phyloP scores from a whole-genome alignment of 2,888 invertebrate genomes.

The Orchesellides sinensis region DNA sequence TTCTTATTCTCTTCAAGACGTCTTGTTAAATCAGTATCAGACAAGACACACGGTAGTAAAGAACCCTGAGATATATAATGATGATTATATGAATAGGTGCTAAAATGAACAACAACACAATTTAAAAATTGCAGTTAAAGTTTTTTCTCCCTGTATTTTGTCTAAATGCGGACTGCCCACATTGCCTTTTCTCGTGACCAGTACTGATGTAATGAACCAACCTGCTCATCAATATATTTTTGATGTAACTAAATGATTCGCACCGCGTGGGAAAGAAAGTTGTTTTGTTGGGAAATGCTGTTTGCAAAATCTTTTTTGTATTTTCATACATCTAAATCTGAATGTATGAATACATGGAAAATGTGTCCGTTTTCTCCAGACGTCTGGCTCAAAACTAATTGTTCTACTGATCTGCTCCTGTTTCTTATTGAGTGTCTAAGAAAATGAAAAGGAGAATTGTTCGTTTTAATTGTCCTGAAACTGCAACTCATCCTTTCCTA shows the following conservation, averaged over 20 bases:
- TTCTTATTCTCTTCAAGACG: slow-evolving; percentile 22
- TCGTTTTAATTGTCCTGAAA: slow-evolving; percentile 22
- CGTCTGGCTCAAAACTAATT: not conserved
- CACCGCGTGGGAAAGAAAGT: slow-evolving; percentile 37
- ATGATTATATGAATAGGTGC: slow-evolving; percentile 17
- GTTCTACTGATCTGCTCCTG: not conserved
- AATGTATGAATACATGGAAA: not conserved
- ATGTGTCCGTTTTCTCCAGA: slow-evolving; percentile 35
- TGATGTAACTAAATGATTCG: too few species aligned
- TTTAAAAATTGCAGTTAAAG: too few species aligned
- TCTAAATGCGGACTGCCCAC: slow-evolving; percentile 2
- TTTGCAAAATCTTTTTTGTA: not conserved
- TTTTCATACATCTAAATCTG: not conserved
- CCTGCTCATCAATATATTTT: slow-evolving; percentile 23
- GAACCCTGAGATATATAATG: too few species aligned
- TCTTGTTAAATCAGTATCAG: too few species aligned
- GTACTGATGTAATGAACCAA: slow-evolving; percentile 12
- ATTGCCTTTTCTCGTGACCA: slow-evolving; percentile 30
- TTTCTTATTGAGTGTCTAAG: not conserved
- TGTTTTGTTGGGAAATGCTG: not conserved
- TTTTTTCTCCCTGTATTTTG: too few species aligned
- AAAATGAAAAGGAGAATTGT: not conserved
- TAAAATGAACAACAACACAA: slow-evolving; percentile 28
- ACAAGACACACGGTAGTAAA: too few species aligned
- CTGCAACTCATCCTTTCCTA: slow-evolving; percentile 4